A percentile compares a stretch with the other conserved stretches of the same genome.
These are phyloP conservation scores for Ceratina japonica DNA, from an alignment of 1,140 invertebrate species.

Conservation along the genomic window DNA sequence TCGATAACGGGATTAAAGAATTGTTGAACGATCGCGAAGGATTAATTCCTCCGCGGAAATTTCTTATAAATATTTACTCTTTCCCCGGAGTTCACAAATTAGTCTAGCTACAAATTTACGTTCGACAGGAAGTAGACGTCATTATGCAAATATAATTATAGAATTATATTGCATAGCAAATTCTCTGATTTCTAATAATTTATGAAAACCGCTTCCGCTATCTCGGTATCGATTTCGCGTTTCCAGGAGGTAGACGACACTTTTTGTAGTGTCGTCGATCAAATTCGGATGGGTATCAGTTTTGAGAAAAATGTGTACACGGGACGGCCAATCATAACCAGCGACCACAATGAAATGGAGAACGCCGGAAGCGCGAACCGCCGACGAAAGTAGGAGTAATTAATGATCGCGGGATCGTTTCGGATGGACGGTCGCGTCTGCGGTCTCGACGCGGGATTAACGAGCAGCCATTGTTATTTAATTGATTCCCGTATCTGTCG, in stretches of 20 bases:
- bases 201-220: no score
- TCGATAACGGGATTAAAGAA: slow-evolving; percentile 4
- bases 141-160: no score
- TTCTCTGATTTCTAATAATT: no score
- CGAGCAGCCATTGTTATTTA: slow-evolving; percentile 69
- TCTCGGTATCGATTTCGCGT: no score
- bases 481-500: slow-evolving; percentile 65
- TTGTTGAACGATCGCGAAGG: no score
- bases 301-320: neutral
- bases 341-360: neutral
- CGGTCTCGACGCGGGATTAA: slow-evolving; percentile 63
- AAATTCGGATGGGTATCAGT: neutral
- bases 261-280: no score
- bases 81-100: neutral
- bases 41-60: no score
- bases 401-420: slow-evolving; percentile 44
- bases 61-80: neutral
- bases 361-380: slow-evolving; percentile 37
- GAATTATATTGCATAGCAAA: no score
- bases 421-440: slow-evolving; percentile 48
- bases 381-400: slow-evolving; percentile 26
- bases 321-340: neutral
- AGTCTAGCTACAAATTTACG: no score
- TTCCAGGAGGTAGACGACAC: no score
- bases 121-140: no score